phyloP scores from a whole-genome alignment of 2,888 invertebrate genomes.

The Drosophila quinaria region DNA sequence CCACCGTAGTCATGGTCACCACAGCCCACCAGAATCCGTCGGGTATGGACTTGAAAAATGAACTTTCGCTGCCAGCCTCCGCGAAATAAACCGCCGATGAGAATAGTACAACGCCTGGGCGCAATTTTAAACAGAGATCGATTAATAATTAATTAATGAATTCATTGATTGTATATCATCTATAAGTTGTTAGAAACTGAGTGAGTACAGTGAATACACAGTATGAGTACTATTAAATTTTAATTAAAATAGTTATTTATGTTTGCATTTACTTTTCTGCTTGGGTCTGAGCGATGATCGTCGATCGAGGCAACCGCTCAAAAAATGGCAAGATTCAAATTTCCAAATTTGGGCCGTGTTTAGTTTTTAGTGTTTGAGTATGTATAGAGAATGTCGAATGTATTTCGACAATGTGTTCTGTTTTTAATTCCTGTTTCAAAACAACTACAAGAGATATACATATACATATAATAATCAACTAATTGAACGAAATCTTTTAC shows the following conservation, averaged over 20 bases:
- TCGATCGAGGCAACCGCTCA: slow-evolving; percentile 16
- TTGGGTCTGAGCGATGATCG: slow-evolving; percentile 61
- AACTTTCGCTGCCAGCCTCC: slow-evolving; percentile 99
- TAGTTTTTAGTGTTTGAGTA: slow-evolving; percentile 1
- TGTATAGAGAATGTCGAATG: slow-evolving; percentile 5
- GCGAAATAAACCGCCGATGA: slow-evolving; percentile 99
- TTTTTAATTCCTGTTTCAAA: slow-evolving; percentile 37
- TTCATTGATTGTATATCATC: slow-evolving; percentile 12
- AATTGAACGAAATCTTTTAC: slow-evolving; percentile 28
- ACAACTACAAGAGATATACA: slow-evolving; percentile 72
- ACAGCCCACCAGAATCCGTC: slow-evolving; percentile 99
- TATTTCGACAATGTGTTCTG: slow-evolving; percentile 4
- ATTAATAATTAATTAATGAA: slow-evolving; percentile 44
- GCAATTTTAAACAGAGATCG: slow-evolving; percentile 65
- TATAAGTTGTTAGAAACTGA: slow-evolving; percentile 9
- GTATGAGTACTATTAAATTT: not conserved
- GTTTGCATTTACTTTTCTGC: slow-evolving; percentile 60
- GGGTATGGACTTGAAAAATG: slow-evolving; percentile 99
- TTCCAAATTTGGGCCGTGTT: not conserved
- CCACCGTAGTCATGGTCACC: slow-evolving; percentile 99
- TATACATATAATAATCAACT: slow-evolving; percentile 18
- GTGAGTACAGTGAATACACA: not conserved
- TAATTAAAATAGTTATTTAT: not conserved
- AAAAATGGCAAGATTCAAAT: not conserved
- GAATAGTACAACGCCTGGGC: slow-evolving; percentile 98